Evolutionary conservation across 2,113 vertebrate genomes (phyloP), one percentile per base, ranked within the genome.

Genomic region (Plectropomus leopardus): DNA sequence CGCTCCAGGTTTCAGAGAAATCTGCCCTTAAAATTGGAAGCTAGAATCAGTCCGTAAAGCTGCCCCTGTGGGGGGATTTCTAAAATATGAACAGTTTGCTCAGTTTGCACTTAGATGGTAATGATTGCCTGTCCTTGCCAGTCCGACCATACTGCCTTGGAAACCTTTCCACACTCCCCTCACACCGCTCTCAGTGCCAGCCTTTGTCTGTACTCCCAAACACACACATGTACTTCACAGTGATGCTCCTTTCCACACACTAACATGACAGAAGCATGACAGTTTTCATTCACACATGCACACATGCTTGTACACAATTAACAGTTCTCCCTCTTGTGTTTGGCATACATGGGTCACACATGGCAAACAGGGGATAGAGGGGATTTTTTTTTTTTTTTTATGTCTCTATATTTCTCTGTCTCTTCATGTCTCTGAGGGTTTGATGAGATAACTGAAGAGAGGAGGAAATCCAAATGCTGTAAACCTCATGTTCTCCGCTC

Each of bases 361-460:
- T 68, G 51, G 84, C 21, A 3, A 54, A 55, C 13, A 59, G 19
- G 13, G 50, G 58, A 14, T 34, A 11, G n/a, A n/a, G n/a, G n/a
- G n/a, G n/a, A 4, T 6, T 36, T 34, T 30, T 55, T 76, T 72
- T 26, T 24, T 66, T 1, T n/a, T 3, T 28, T 24, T 64, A 30
- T 26, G 21, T 72, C 48, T 66, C 1, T 23, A 5, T 88, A 13
- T 40, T 71, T 82, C n/a, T 79, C 44, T 42, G 36, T 80, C 50
- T 69, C 23, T 65, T n/a, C 58, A 26, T 61, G 60, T 78, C 85
- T 78, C 61, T 4, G 32, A 45, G 51, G 44, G 14, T 61, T 67
- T 72, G 88, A 89, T 76, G 76, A 85, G 87, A 88, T 91, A 89
- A 90, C 53, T 68, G 44, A 53, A 71, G 51, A 48, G 70, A 73